These are phyloP conservation scores for Myrmophylax atrothorax DNA, from an alignment of 2,113 vertebrate species.

Conservation along the genomic window DNA sequence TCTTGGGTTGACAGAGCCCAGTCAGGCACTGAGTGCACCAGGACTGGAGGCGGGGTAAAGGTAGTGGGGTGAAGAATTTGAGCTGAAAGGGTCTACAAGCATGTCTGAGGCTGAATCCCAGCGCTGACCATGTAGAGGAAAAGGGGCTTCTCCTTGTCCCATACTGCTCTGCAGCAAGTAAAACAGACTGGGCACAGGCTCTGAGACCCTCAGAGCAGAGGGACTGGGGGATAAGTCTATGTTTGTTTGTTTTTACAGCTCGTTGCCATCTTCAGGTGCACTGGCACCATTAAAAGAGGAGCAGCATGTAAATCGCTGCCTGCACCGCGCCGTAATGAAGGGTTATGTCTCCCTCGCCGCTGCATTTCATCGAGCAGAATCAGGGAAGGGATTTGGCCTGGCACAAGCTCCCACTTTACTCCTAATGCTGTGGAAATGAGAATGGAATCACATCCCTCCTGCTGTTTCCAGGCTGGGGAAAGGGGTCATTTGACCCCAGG, in stretches of 20 bases:
- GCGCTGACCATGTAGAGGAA: not conserved
- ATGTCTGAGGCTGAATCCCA: accelerated
- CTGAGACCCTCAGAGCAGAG: not conserved
- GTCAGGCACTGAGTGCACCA: accelerated
- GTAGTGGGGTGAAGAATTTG: accelerated
- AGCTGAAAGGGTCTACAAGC: accelerated
- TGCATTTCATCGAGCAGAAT: not conserved
- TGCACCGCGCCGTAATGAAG: not conserved
- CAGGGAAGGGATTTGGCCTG: constrained; percentile 6
- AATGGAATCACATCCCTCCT: not conserved
- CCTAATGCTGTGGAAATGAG: not conserved
- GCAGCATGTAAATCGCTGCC: not conserved
- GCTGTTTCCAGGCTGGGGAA: not conserved
- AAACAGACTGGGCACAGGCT: accelerated
- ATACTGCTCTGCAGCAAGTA: accelerated
- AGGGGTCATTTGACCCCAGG: not conserved
- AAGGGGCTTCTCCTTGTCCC: accelerated
- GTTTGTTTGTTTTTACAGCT: not conserved
- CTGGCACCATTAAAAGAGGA: not conserved
- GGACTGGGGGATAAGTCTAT: not conserved
- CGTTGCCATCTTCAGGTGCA: not conserved
- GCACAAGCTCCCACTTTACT: not conserved
- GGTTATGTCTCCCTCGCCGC: not conserved
- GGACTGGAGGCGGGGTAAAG: accelerated
- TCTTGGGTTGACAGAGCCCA: not conserved